These are phyloP conservation scores for Protomyctophum bolini DNA, from an alignment of 2,113 vertebrate species.

Conservation along the genomic window DNA sequence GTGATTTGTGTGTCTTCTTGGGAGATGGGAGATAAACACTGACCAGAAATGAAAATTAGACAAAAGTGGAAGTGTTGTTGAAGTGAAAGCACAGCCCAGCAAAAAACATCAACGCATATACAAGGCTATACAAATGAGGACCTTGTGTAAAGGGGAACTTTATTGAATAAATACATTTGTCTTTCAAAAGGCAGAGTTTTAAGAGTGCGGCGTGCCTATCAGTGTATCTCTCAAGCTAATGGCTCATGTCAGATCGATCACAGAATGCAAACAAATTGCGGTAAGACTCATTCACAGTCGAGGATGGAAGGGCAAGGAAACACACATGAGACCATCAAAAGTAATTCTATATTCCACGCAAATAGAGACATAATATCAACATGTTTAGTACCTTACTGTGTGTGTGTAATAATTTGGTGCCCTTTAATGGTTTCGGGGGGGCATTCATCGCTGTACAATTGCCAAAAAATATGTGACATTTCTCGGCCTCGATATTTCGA, in stretches of 20 bases:
- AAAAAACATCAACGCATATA: neutral
- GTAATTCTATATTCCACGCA: conserved; percentile 32
- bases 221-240: conserved; percentile 25
- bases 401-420: neutral
- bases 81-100: neutral
- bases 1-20: too few relatives aligned
- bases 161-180: conserved; percentile 66
- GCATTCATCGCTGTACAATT: too few relatives aligned
- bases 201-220: conserved; percentile 55
- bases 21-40: too few relatives aligned
- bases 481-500: too few relatives aligned
- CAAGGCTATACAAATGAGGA: conserved; percentile 15
- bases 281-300: conserved; percentile 39
- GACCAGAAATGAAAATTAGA: too few relatives aligned
- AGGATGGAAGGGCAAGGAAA: conserved; percentile 19
- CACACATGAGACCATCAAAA: conserved; percentile 18
- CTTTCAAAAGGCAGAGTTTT: conserved; percentile 17
- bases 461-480: too few relatives aligned
- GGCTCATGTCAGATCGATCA: conserved; percentile 34
- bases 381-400: conserved; percentile 25
- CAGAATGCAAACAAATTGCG: conserved; percentile 32
- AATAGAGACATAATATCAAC: conserved; percentile 40
- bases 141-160: conserved; percentile 61
- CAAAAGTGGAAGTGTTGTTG: too few relatives aligned
- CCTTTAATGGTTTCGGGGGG: too few relatives aligned